Conservation (phyloP, 2,888 invertebrate genomes). For the Polylopha cassiicola region DNA sequence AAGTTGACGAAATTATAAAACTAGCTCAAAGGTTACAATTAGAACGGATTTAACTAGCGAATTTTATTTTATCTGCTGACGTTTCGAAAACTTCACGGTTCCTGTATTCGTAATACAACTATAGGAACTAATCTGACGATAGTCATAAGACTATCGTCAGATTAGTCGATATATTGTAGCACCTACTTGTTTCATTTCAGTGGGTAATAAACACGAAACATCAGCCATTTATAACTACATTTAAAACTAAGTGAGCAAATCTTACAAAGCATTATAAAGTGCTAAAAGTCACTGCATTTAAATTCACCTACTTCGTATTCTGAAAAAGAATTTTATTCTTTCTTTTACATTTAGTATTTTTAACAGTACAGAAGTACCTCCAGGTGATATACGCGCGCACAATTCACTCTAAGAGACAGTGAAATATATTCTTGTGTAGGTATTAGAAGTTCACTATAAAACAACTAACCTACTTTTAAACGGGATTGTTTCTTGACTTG, state of each 20-base stretch:
- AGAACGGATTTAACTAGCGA: too few species aligned
- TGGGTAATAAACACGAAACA: too few species aligned
- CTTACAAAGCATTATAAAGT: conserved; percentile 7
- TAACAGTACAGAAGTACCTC: conserved; percentile 30
- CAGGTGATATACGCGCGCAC: conserved; percentile 48
- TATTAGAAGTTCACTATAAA: conserved; percentile 17
- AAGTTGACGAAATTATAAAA: too few species aligned
- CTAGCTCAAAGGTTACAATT: too few species aligned
- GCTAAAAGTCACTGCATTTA: conserved; percentile 15
- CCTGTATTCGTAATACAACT: too few species aligned
- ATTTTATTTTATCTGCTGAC: too few species aligned
- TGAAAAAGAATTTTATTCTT: conserved; percentile 31
- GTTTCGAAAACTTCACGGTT: too few species aligned
- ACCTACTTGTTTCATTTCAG: too few species aligned
- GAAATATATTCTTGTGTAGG: conserved; percentile 41
- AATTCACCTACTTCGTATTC: conserved; percentile 22
- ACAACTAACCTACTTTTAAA: conserved; percentile 9
- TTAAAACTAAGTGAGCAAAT: conserved; percentile 4
- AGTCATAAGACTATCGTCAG: too few species aligned
- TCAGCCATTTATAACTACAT: too few species aligned
- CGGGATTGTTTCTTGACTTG: not conserved
- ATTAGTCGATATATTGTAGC: too few species aligned
- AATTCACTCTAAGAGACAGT: conserved; percentile 44
- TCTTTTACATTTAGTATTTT: conserved; percentile 41
- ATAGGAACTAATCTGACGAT: too few species aligned